A percentile compares a stretch with the other conserved stretches of the same genome.
These are phyloP conservation scores for Yponomeuta cagnagella DNA, from an alignment of 2,888 invertebrate species.

Conservation along the genomic window DNA sequence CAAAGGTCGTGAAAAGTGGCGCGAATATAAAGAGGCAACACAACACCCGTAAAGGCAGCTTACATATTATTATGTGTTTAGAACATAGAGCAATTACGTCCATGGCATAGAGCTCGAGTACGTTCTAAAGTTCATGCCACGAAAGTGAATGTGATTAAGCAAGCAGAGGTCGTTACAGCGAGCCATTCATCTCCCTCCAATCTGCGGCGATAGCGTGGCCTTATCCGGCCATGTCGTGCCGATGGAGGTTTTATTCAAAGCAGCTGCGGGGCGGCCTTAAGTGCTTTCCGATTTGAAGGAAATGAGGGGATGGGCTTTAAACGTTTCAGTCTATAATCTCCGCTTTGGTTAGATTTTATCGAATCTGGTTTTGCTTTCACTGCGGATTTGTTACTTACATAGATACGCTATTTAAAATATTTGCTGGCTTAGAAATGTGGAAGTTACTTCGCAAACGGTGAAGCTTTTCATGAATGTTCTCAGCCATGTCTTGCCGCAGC, in stretches of 20 bases:
- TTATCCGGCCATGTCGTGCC: background rate
- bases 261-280: conserved; percentile 6
- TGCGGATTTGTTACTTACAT: too few species aligned
- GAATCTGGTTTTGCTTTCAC: background rate
- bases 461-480: too few species aligned
- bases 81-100: too few species aligned
- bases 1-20: too few species aligned
- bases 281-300: conserved; percentile 11
- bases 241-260: conserved; percentile 12
- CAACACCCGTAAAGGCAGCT: too few species aligned
- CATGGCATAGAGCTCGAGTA: too few species aligned
- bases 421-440: too few species aligned
- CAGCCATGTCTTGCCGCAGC: too few species aligned
- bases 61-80: too few species aligned
- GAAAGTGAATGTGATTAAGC: background rate
- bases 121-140: background rate
- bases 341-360: background rate
- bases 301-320: background rate
- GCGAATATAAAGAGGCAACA: too few species aligned
- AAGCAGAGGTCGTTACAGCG: background rate
- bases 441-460: too few species aligned
- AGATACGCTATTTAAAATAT: too few species aligned
- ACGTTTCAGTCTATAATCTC: background rate
- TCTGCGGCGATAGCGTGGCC: background rate
- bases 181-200: background rate